Evolutionary conservation across 2,888 invertebrate genomes (phyloP), one percentile per base, ranked within the genome.

Genomic region (Volucella inflata): DNA sequence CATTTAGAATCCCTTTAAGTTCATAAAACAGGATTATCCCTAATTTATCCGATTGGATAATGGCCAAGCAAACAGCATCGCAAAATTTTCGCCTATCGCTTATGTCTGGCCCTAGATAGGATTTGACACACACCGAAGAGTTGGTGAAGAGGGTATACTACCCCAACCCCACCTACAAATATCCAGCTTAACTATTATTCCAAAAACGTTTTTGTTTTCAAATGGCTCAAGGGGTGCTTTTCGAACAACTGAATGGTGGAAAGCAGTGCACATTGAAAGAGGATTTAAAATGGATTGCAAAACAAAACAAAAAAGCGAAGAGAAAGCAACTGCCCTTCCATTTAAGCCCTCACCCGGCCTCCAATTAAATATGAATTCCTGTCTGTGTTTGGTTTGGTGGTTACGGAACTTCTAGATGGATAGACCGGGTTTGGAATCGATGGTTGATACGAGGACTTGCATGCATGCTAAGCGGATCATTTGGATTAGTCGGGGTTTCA

Each of bases 41-140:
- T 83, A 78, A 83, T 74, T 83, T 83, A 83, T 83, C 83, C 83
- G 78, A 83, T 83, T 83, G 83, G 83, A 78, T 83, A 83, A 83
- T 83, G 83, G 72, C 83, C 78, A 83, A 83, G 78, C 78, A 78
- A 83, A 78, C 83, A 83, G 68, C 71, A 83, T 68, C 62, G 46
- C 67, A 60, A 74, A 77, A 78, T 78, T 42, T 55, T 78, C 78
- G 62, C 68, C 78, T 68, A 67, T 78, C 78, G 62, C 68, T 74
- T 68, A 67, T 40, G 46, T 46, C 57, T 62, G 48, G 14, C 36
- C 38, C 57, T 10, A 9, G 38, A 9, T 38, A 57, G 38, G 10
- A 48, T 48, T 12, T n/a, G 42, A n/a, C 38, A 40, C 9, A 51
- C 12, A 12, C 8, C 11, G 14, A 17, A 17, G 2, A 17, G 12